phyloP scores from a whole-genome alignment of 2,113 vertebrate species.

The Xenopus borealis region DNA sequence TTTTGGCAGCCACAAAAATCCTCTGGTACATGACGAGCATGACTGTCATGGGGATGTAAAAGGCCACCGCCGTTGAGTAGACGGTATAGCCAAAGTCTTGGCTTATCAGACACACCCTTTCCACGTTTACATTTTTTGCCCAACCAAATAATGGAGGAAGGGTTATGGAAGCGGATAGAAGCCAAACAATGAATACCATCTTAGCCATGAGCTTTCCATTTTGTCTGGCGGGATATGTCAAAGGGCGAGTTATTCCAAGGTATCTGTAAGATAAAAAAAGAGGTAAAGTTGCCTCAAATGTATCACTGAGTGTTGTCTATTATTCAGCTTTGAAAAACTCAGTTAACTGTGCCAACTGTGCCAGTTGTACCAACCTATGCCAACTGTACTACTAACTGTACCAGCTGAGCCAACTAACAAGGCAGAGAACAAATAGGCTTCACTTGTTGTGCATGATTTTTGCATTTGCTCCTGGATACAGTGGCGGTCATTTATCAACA shows the following conservation, averaged over 20 bases:
- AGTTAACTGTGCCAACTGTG: no score
- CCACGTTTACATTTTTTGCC: constrained; percentile 65
- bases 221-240: constrained; percentile 64
- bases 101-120: constrained; percentile 68
- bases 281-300: no score
- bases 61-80: constrained; percentile 68
- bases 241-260: constrained; percentile 63
- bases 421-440: no score
- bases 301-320: no score
- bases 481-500: no score
- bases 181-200: constrained; percentile 69
- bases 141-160: constrained; percentile 67
- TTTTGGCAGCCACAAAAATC: constrained; percentile 68
- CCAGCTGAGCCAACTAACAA: no score
- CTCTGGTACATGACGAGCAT: constrained; percentile 69
- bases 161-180: constrained; percentile 67
- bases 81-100: constrained; percentile 70
- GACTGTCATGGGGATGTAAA: constrained; percentile 69
- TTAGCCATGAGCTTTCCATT: constrained; percentile 69
- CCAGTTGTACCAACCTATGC: no score
- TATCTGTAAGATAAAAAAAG: constrained; percentile 53
- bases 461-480: no score
- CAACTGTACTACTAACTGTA: no score
- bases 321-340: no score
- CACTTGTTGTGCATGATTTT: no score